Conservation (phyloP, 1,140 invertebrate genomes). For the Stratiolaelaps scimitus region DNA sequence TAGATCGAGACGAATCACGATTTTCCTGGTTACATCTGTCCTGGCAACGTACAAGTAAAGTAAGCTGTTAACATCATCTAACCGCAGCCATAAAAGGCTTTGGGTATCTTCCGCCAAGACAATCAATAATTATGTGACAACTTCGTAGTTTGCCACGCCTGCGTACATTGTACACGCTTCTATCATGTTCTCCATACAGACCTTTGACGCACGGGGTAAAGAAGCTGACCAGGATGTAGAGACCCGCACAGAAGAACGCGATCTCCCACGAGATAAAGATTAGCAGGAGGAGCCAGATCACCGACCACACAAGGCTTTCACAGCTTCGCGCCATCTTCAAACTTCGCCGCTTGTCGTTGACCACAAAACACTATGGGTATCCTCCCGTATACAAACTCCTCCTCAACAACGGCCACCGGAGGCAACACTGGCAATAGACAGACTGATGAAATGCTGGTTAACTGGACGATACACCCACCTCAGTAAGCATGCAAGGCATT, state of each 20-base stretch:
- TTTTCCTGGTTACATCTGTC: no score
- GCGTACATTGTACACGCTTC: neutral
- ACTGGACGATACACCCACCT: no score
- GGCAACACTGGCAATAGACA: no score
- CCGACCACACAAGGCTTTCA: constrained; percentile 46
- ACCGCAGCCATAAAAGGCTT: no score
- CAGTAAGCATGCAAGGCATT: no score
- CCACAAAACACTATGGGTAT: neutral
- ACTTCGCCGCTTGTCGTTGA: no score
- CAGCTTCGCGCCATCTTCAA: neutral
- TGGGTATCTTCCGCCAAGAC: constrained; percentile 25
- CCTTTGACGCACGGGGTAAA: constrained; percentile 56
- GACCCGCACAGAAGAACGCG: constrained; percentile 55
- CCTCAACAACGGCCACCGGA: no score
- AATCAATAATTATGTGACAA: neutral
- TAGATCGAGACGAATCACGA: no score
- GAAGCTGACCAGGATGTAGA: constrained; percentile 58
- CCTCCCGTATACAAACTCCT: no score
- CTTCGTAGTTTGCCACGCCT: neutral
- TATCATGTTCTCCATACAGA: neutral
- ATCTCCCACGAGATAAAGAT: constrained; percentile 58
- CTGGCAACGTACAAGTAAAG: no score
- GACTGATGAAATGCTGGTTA: no score
- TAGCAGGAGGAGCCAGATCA: constrained; percentile 65
- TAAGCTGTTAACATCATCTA: no score